Base-by-base conservation (phyloP, 2,113 vertebrate species). In the Cebus imitator region DNA sequence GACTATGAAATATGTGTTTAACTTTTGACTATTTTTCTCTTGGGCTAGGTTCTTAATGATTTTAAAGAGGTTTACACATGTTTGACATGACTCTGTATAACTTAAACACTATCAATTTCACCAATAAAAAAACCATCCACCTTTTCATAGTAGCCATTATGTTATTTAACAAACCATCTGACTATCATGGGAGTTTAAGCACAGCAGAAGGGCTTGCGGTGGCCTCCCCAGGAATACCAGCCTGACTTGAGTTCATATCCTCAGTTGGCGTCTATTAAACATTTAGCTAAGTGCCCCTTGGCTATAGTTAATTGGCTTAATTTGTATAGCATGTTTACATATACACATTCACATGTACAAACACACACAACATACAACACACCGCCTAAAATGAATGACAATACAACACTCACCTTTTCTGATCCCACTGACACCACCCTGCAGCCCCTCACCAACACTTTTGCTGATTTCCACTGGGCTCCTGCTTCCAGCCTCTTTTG, bases 201-300 rank as follows among this genome's bases (percentile, higher is more conserved):
- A 27, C 0, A 87, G 50, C 5, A 48, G n/a, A 64, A 8, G 1
- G 25, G 43, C 12, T 55, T 0, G 3, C 0, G 0, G 14, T 5
- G 23, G 50, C 70, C 23, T 50, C 55, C 72, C 88, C 35, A 64
- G 5, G 6, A 27, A 10, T 0, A 2, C 0, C 2, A 3, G 20
- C 11, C 61, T 52, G 43, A 12, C 9, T 8, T 83, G 30, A 80
- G 3, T 23, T 3, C 23, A 8, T 6, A n/a, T 10, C 18, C 21
- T 21, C 25, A 45, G 3, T 21, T 1, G 40, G 40, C 55, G 2
- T 13, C 32, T 75, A 25, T 21, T 21, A 58, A 66, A 61, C 27
- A 18, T 23, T 55, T 61, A 87, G 52, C 48, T 76, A 37, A 50
- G 32, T 48, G 35, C 18, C 30, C 55, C 25, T 68, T 17, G 4